Evolutionary conservation across 2,797 vertebrate genomes (phyloP), one percentile per base, ranked within the genome.

Genomic region (Silurus aristotelis): DNA sequence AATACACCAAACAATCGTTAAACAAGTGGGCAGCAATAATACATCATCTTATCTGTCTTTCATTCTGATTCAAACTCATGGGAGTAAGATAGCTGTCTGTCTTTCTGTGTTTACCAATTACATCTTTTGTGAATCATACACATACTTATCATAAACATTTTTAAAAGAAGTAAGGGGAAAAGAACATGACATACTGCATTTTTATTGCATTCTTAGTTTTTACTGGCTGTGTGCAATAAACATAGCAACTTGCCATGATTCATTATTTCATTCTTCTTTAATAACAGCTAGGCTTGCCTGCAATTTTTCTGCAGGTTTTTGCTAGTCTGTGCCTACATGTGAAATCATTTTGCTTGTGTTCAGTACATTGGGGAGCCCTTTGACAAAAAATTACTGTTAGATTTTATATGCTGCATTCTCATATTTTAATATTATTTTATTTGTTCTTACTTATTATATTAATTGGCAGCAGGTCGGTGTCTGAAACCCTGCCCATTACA

Each of bases 261-360:
- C 43, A 64, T 80, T 64, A 1, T 64, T 80, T 64, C 43, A 48
- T 64, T 25, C 43, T 48, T 64, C 19, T 61, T 43, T 38, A 52
- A 25, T 17, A 80, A 48, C 14, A 25, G 13, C 38, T 78, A 60
- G 75, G 56, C 31, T 78, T 38, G 27, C 27, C 38, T 80, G 60
- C 78, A 80, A 43, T 80, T 25, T 64, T 64, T 64, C 22, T 10
- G 61, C 77, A 63, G 12, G 77, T 63, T 80, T 80, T 25, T 64
- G 61, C 61, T 80, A 46, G 75, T 60, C 75, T 58, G 1, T 61
- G 55, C 75, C 56, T 14, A 2, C 56, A 64, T 64, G 12, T 64
- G 6, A 80, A 64, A 48, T 64, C 1, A 78, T 38, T 31, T 61
- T 20, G 9, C 22, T 64, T 80, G 38, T 17, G 6, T 1, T 1